Percentiles rank a stretch among this genome's conserved stretches.
These are phyloP conservation scores for Ramphastos sulfuratus DNA, from an alignment of 2,113 vertebrate species.

Conservation along the genomic window DNA sequence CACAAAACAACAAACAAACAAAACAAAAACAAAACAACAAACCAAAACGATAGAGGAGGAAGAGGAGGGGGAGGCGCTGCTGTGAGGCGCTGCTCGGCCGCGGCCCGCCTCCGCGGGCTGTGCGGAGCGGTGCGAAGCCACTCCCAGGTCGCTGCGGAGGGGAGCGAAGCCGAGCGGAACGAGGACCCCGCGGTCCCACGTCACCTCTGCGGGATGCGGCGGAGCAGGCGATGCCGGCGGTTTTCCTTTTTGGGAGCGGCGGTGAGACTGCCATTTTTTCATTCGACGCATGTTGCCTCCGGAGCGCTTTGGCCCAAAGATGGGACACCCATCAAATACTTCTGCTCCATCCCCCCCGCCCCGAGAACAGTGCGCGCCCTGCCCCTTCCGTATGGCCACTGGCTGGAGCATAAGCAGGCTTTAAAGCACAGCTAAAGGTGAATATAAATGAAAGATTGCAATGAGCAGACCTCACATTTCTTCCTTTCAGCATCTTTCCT, in stretches of 20 bases:
- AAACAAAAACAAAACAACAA: no score
- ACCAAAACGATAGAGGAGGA: no score
- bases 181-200: no score
- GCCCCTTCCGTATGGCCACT: not conserved
- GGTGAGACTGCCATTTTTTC: not conserved
- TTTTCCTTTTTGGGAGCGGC: not conserved
- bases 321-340: not conserved
- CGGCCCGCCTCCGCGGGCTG: not conserved
- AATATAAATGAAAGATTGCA: not conserved
- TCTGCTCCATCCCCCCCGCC: no score
- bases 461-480: not conserved
- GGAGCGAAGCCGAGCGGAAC: no score
- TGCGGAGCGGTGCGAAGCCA: not conserved
- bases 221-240: not conserved
- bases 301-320: not conserved
- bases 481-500: not conserved
- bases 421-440: not conserved
- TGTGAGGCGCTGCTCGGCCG: not conserved
- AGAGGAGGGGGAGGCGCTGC: not conserved
- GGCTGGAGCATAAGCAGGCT: not conserved
- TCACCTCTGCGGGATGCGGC: no score
- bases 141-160: not conserved
- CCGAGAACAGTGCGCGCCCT: not conserved
- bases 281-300: not conserved
- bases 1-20: no score